Percentiles rank a stretch among this genome's conserved stretches.
Conservation (phyloP, 2,797 vertebrate genomes). For the Lagocephalus sceleratus region DNA sequence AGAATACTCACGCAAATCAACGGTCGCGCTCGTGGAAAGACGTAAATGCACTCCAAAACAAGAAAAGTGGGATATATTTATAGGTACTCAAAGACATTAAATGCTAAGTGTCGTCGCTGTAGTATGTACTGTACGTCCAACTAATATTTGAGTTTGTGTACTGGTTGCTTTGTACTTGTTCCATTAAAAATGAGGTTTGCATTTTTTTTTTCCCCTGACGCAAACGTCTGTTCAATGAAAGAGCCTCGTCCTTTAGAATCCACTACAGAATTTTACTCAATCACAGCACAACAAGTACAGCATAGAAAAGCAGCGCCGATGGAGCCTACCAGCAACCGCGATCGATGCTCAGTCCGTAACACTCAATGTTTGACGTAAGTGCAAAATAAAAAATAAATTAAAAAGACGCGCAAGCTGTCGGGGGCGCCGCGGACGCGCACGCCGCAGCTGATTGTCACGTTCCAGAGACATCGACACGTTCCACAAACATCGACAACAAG, state of each 20-base stretch:
- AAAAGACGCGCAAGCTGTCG: neutral
- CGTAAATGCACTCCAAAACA: conserved; percentile 43
- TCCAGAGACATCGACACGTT: conserved; percentile 9
- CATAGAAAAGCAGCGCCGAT: neutral
- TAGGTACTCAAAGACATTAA: conserved; percentile 54
- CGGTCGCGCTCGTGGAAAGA: neutral
- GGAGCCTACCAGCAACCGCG: too few species aligned
- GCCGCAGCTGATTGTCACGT: conserved; percentile 44
- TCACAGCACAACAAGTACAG: neutral
- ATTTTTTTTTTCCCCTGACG: conserved; percentile 23
- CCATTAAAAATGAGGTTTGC: conserved; percentile 45
- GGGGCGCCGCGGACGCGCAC: conserved; percentile 10
- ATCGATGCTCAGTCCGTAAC: too few species aligned
- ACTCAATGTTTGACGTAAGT: too few species aligned
- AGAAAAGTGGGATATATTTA: conserved; percentile 43
- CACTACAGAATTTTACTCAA: neutral
- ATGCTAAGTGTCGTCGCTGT: conserved; percentile 37
- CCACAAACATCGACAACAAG: neutral
- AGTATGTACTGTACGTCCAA: conserved; percentile 48
- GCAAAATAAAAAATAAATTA: too few species aligned
- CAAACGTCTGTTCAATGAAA: neutral
- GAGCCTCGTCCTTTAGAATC: too few species aligned
- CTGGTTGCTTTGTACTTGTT: conserved; percentile 52
- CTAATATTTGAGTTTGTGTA: conserved; percentile 51
- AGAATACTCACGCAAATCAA: neutral